Evolutionary conservation across 2,797 vertebrate species (phyloP), one percentile per base, ranked within the genome.

Genomic region (Thamnophis elegans): DNA sequence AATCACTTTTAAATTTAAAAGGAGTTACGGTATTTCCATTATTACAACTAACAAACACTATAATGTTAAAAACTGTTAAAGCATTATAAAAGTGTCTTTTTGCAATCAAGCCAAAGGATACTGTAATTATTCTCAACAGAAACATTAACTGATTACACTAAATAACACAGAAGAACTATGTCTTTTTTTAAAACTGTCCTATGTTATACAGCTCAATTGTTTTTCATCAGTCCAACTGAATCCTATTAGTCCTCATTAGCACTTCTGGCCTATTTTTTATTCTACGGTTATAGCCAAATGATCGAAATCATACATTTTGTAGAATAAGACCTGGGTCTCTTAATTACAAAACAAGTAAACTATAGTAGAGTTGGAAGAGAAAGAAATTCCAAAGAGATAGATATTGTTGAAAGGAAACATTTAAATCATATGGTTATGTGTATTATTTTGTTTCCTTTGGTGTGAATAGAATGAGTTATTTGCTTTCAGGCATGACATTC

Each of bases 401-500:
- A 95, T 2, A 11, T 88, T 85, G 47, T 94, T 91, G 56, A 94
- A 96, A 89, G 11, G 90, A 93, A 94, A 47, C 86, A 93, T 96
- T 92, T 92, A 93, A 92, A 95, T 94, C 58, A 82, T 20, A 68
- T 87, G 60, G 60, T 28, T 58, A 26, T 59, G 22, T 10, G 53
- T 92, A 62, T 32, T 94, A 11, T 93, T 95, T 93, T 13, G 78
- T 90, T 93, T 9, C 78, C 56, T 88, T 95, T 94, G 94, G 94
- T 94, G 53, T 36, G 56, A 94, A 96, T 89, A 55, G 26, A 86
- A 73, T 91, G 42, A 65, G 47, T 32, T 68, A 26, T 93, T 93
- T 85, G 62, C 87, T 96, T 96, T 96, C 94, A 90, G 95, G 90
- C 89, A 92, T 94, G 93, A 94, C 90, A 90, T 95, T 94, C 90